These are phyloP conservation scores for Cyphomyrus discorhynchus DNA, from an alignment of 2,113 vertebrate species.

Conservation along the genomic window DNA sequence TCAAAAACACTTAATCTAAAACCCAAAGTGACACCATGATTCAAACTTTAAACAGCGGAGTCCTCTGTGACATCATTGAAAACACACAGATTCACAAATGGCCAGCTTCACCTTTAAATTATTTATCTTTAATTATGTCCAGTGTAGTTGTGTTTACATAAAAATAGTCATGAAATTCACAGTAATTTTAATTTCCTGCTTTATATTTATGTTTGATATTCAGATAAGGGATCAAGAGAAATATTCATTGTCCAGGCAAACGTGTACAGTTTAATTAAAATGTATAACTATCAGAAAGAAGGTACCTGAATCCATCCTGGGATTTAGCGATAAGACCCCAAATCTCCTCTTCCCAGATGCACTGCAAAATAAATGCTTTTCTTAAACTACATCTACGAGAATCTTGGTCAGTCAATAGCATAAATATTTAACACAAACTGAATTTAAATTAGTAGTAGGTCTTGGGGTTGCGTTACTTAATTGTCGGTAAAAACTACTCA, in stretches of 20 bases:
- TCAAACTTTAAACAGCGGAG: neutral
- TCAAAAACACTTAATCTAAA: neutral
- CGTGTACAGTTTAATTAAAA: neutral
- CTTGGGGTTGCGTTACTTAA: neutral
- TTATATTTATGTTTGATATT: neutral
- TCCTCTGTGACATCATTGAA: neutral
- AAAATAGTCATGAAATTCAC: neutral
- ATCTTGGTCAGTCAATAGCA: neutral
- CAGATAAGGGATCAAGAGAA: neutral
- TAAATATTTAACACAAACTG: neutral
- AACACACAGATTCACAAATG: neutral
- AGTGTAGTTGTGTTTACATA: neutral
- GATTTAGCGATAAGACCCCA: neutral
- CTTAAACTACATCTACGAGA: neutral
- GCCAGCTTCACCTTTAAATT: neutral
- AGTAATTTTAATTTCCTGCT: neutral
- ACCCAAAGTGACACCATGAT: neutral
- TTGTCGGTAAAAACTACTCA: neutral
- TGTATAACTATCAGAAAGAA: neutral
- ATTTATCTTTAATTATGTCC: neutral
- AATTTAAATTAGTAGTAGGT: neutral
- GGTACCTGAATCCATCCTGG: neutral
- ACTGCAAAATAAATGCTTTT: neutral
- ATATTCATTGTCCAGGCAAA: neutral
- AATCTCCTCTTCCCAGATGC: neutral